A percentile compares a stretch with the other conserved stretches of the same genome.
Conservation (phyloP, 2,113 vertebrate species). For the Podiceps cristatus region DNA sequence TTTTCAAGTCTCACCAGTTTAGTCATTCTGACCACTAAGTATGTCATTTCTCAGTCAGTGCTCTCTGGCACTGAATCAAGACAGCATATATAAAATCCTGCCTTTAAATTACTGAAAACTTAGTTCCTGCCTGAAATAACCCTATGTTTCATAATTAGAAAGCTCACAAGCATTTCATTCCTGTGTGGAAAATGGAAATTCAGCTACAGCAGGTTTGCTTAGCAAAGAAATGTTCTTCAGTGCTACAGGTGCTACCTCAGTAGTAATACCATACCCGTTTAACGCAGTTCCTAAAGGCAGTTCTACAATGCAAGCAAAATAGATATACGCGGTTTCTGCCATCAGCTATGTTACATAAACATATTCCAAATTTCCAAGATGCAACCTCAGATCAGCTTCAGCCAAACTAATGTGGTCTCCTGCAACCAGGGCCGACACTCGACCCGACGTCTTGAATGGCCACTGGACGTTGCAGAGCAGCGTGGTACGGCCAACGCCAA, state of each 20-base stretch:
- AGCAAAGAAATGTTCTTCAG: background rate
- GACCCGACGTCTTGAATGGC: accelerated
- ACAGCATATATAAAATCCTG: background rate
- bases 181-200: background rate
- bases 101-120: conserved; percentile 27
- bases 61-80: conserved; percentile 24
- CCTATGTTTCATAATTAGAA: conserved; percentile 20
- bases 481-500: accelerated
- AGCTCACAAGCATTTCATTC: background rate
- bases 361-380: background rate
- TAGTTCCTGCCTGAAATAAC: conserved; percentile 1
- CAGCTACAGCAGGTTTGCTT: background rate
- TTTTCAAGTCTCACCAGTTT: conserved; percentile 44
- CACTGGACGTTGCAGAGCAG: background rate
- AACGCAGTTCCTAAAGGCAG: background rate
- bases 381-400: background rate
- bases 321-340: background rate
- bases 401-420: background rate
- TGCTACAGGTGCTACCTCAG: background rate
- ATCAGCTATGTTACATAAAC: background rate
- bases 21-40: conserved; percentile 30
- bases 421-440: background rate
- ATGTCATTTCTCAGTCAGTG: background rate
- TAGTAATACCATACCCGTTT: background rate
- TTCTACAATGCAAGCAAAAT: background rate